Evolutionary conservation across 2,888 invertebrate species (phyloP), one percentile per base, ranked within the genome.

Genomic region (Frankliniella fusca): DNA sequence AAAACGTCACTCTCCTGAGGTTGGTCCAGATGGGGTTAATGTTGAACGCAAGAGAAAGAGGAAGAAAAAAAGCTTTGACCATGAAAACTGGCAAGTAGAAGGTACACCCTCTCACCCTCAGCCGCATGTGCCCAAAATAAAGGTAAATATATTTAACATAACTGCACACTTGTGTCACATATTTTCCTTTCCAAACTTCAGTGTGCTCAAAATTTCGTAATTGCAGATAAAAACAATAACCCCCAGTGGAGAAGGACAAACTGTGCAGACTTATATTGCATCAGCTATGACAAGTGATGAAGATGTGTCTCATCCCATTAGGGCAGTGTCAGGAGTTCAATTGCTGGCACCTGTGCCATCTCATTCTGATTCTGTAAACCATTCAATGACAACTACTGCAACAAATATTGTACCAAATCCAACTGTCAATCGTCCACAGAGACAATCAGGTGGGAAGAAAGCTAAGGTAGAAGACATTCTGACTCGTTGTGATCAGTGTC

Each of bases 11-110:
- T 93, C 93, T 0, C 93, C 93, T 0, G 93, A 93, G 86, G 88
- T 92, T 38, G 90, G 91, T 3, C 92, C 93, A 2, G 92, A 91
- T 1, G 88, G 88, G 28, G 88, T 88, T 0, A 84, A 86, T 9
- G 94, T 93, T 86, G 93, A 94, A 84, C 93, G 95, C 85, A 95
- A 95, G 86, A 91, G 94, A 76, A 95, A 95, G 86, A 91, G 94
- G 84, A 95, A 95, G 90, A 93, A 94, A 90, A 94, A 94, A 88
- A 92, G 92, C 83, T 90, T 93, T 83, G 93, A 94, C 86, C 88
- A 92, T 84, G 91, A 91, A 83, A 89, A 89, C 86, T 88, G 70
- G 70, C 70, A 76, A 27, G 70, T 76, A 3, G 61, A 61, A n/a
- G 61, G n/a, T 7, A 12, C 70, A 10, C 70, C 70, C 12, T 12